These are phyloP conservation scores for Cheumatopsyche charites DNA, from an alignment of 1,140 invertebrate species.

Conservation along the genomic window DNA sequence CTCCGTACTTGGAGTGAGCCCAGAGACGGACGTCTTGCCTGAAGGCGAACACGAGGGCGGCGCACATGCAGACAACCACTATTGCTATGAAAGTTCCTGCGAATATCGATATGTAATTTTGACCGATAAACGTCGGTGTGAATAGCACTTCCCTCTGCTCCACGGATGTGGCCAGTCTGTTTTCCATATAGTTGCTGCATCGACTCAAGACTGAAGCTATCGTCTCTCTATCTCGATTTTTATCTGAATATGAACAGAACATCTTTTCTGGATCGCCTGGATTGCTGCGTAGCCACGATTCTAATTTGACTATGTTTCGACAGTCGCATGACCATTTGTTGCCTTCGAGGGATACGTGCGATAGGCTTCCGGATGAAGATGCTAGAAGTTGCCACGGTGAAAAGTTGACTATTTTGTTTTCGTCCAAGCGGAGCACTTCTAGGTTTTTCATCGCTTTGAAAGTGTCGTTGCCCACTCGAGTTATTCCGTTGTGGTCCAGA, in stretches of 20 bases:
- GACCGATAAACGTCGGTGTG: conserved; percentile 59
- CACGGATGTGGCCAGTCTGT: conserved; percentile 67
- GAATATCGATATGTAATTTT: conserved; percentile 72
- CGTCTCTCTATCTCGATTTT: conserved; percentile 60
- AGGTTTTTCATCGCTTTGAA: conserved; percentile 75
- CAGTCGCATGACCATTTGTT: conserved; percentile 80
- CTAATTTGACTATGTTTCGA: conserved; percentile 67
- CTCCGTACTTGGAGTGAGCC: conserved; percentile 75
- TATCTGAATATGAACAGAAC: conserved; percentile 62
- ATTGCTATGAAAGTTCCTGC: conserved; percentile 76
- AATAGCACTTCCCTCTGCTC: conserved; percentile 66
- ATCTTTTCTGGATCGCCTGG: conserved; percentile 67
- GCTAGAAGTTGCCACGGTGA: conserved; percentile 72
- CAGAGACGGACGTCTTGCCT: conserved; percentile 76
- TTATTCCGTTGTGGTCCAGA: conserved; percentile 79
- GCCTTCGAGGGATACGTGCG: conserved; percentile 68
- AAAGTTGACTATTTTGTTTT: conserved; percentile 79
- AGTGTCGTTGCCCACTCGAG: conserved; percentile 75
- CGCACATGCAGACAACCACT: conserved; percentile 71
- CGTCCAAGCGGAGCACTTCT: conserved; percentile 78
- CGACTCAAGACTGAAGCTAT: conserved; percentile 67
- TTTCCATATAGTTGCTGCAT: conserved; percentile 67
- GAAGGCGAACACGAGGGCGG: conserved; percentile 76
- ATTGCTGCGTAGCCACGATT: conserved; percentile 69
- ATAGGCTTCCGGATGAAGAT: conserved; percentile 63